Conservation (phyloP, 2,888 invertebrate genomes). For the Dasypolia templi region DNA sequence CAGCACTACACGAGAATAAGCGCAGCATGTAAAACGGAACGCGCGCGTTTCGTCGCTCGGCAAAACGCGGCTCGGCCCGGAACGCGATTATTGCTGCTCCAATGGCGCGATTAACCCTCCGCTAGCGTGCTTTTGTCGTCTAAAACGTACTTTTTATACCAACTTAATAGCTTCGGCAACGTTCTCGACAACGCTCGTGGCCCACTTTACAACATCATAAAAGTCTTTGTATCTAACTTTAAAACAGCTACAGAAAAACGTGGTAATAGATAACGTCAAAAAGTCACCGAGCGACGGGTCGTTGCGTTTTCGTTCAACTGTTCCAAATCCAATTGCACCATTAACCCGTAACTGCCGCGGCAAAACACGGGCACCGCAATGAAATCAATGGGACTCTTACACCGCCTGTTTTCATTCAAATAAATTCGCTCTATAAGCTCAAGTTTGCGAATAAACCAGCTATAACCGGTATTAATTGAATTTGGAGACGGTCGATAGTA, state of each 20-base stretch:
- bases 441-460: constrained; percentile 72
- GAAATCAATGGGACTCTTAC: constrained; percentile 82
- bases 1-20: constrained; percentile 79
- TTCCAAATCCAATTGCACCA: constrained; percentile 79
- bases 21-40: constrained; percentile 76
- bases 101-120: constrained; percentile 81
- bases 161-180: constrained; percentile 64
- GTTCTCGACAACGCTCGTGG: constrained; percentile 57
- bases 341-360: constrained; percentile 78
- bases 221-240: constrained; percentile 51
- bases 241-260: constrained; percentile 40
- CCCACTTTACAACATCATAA: constrained; percentile 55
- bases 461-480: constrained; percentile 72
- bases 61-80: constrained; percentile 65
- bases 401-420: constrained; percentile 77
- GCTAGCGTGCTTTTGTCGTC: constrained; percentile 73
- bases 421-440: constrained; percentile 72
- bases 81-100: constrained; percentile 83
- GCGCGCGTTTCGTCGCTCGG: constrained; percentile 62
- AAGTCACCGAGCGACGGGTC: constrained; percentile 65
- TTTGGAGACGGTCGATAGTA: constrained; percentile 61
- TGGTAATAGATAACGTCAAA: constrained; percentile 51
- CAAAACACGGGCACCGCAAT: constrained; percentile 78
- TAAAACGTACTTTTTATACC: constrained; percentile 70
- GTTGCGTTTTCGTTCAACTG: constrained; percentile 75